phyloP scores from a whole-genome alignment of 2,113 vertebrate genomes.

The Podarcis muralis region DNA sequence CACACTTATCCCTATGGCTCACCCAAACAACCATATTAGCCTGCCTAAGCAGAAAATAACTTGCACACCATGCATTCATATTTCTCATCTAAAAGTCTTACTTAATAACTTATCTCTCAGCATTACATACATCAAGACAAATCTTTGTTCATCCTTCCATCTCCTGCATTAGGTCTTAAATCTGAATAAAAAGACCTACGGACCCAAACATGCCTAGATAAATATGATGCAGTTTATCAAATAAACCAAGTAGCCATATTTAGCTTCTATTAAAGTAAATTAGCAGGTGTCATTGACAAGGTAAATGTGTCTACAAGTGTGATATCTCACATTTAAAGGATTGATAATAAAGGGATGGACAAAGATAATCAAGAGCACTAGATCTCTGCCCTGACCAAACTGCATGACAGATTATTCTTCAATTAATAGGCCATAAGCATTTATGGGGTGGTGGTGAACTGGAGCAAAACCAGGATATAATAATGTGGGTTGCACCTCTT shows the following conservation, averaged over 20 bases:
- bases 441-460: background rate
- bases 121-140: background rate
- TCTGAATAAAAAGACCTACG: background rate
- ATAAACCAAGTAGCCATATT: background rate
- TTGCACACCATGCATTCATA: background rate
- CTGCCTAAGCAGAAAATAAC: background rate
- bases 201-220: background rate
- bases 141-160: background rate
- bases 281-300: background rate
- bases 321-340: background rate
- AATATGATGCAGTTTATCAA: background rate
- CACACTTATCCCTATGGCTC: too few species aligned
- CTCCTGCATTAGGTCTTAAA: background rate
- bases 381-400: background rate
- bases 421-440: background rate
- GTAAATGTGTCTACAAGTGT: background rate
- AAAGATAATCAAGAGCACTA: background rate
- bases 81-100: background rate
- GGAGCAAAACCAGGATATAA: background rate
- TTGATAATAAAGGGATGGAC: background rate
- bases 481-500: too few species aligned
- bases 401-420: background rate
- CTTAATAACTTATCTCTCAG: background rate
- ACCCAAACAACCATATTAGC: accelerated
- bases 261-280: background rate